Evolutionary conservation across 2,113 vertebrate species (phyloP), one percentile per base, ranked within the genome.

Genomic region (Nestor notabilis): DNA sequence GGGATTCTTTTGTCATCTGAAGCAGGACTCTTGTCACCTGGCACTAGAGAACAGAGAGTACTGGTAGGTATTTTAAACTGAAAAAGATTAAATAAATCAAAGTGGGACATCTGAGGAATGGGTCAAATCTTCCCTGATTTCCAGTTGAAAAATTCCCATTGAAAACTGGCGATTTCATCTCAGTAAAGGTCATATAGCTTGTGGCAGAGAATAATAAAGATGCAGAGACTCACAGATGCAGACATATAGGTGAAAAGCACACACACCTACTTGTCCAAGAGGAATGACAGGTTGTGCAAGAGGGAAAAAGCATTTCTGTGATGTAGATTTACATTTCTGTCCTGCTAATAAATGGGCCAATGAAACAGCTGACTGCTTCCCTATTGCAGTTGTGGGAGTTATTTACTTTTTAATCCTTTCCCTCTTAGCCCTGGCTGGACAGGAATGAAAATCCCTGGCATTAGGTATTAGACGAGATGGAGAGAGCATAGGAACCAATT

Each of bases 321-420:
- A 82, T 86, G 33, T 53, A 96, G 90, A 97, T 98, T 96, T 97
- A 95, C 97, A 97, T 98, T 98, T 97, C 93, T 97, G 92, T 95
- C 96, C 78, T 95, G 90, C 94, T 97, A 98, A 98, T 98, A 98
- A 98, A 98, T 96, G 90, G 95, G 53, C 86, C 98, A 90, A 96
- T 97, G 98, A 99, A 99, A 98, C 98, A 98, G 98, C 98, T 98
- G 98, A 98, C 95, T 98, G 98, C 97, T 98, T 96, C 96, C 78
- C 98, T 98, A 97, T 96, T 97, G 95, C 98, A 97, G 96, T 97
- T 97, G 92, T 97, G 98, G 97, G 98, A 98, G 98, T 98, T 99
- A 98, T 99, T 99, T 98, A 97, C 85, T 97, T 98, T 98, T 97
- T 99, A 99, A 99, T 99, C 98, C 98, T 98, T 98, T 98, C 97